phyloP scores from a whole-genome alignment of 1,140 invertebrate genomes.

The Aleiodes sp. region DNA sequence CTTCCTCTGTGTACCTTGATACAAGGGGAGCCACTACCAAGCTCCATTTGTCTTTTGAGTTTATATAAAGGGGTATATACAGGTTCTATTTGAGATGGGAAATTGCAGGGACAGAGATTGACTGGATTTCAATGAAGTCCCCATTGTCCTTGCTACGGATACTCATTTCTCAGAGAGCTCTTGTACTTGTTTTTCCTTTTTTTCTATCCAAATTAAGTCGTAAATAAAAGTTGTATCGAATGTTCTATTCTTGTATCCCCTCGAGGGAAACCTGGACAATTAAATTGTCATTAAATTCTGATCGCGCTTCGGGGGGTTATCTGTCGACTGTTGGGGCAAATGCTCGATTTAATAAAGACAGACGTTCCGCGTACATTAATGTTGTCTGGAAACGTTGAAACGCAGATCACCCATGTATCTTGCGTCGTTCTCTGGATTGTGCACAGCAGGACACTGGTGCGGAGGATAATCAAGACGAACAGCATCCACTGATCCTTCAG shows the following conservation, averaged over 20 bases:
- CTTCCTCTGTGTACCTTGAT: conserved; percentile 29
- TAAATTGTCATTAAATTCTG: conserved; percentile 31
- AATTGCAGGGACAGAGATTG: conserved; percentile 50
- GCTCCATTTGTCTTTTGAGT: conserved; percentile 55
- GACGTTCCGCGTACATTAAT: conserved; percentile 53
- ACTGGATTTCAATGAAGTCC: conserved; percentile 54
- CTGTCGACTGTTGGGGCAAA: conserved; percentile 25
- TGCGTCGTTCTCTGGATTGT: conserved; percentile 31
- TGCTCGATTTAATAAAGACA: conserved; percentile 45
- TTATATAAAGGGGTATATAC: conserved; percentile 48
- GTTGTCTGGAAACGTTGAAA: conserved; percentile 38
- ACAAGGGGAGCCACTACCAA: conserved; percentile 41
- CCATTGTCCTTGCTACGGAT: conserved; percentile 27
- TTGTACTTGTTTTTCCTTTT: neutral
- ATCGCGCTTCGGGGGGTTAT: conserved; percentile 7
- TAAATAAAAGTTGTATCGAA: conserved; percentile 10
- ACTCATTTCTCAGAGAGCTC: neutral
- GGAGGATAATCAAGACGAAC: conserved; percentile 65
- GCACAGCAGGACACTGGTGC: conserved; percentile 44
- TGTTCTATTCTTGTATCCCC: neutral
- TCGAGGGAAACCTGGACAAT: conserved; percentile 29
- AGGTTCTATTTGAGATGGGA: conserved; percentile 19
- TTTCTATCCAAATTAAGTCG: neutral
- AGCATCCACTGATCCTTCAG: conserved; percentile 62
- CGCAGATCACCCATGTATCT: conserved; percentile 52